phyloP scores from a whole-genome alignment of 2,113 vertebrate species.

The Tupaia chinensis region DNA sequence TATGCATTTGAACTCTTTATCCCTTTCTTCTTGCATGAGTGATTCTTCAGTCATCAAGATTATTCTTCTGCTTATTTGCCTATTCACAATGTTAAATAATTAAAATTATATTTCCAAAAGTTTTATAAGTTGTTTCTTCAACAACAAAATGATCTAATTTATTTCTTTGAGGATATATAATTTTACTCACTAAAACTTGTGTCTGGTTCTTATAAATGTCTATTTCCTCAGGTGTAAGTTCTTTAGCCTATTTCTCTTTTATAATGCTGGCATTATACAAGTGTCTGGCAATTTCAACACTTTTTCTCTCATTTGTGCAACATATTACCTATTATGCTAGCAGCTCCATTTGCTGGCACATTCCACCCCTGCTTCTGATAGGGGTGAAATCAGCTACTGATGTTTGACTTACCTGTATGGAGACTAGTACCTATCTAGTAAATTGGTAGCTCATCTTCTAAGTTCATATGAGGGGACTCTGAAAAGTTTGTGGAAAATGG shows the following conservation, averaged over 20 bases:
- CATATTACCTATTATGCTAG: background rate
- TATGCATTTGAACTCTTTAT: background rate
- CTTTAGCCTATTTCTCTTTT: background rate
- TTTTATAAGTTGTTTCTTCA: background rate
- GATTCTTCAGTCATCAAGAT: background rate
- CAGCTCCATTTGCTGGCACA: background rate
- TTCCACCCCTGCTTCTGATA: background rate
- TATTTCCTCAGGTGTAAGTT: background rate
- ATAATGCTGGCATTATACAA: background rate
- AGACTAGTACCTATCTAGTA: background rate
- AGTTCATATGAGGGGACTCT: background rate
- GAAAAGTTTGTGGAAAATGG: too few species aligned
- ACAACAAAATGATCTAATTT: background rate
- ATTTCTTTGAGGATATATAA: background rate
- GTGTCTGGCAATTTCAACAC: background rate
- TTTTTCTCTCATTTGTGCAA: background rate
- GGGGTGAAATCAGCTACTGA: background rate
- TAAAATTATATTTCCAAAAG: background rate
- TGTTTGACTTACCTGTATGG: background rate
- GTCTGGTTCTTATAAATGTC: background rate
- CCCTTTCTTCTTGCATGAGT: background rate
- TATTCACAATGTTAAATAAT: background rate
- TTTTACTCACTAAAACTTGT: background rate
- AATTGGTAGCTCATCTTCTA: background rate
- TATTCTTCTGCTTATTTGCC: background rate